Percentiles rank a stretch among this genome's conserved stretches.
These are phyloP conservation scores for Pseudanteris insignis DNA, from an alignment of 2,888 invertebrate species.

Conservation along the genomic window DNA sequence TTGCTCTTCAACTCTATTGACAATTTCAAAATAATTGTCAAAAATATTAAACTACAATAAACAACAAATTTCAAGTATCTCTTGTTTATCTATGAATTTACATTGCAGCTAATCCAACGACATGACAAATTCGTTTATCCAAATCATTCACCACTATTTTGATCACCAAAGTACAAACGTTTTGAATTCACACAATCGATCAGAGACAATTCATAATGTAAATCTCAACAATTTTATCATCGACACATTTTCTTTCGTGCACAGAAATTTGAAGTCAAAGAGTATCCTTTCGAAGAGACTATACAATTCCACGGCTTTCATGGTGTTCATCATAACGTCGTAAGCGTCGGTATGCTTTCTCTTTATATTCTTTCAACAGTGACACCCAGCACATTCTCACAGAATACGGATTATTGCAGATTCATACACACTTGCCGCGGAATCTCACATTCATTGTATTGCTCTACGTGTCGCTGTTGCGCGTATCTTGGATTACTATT, in stretches of 20 bases:
- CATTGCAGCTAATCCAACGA: no score
- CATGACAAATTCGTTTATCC: no score
- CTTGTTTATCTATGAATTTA: no score
- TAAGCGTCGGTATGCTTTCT: conserved; percentile 25
- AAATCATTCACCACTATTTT: no score
- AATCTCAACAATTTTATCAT: no score
- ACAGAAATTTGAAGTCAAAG: conserved; percentile 14
- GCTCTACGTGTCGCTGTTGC: no score
- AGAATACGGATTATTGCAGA: conserved; percentile 26
- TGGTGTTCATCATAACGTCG: conserved; percentile 26
- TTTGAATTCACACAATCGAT: no score
- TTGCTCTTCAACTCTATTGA: no score
- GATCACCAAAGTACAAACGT: no score
- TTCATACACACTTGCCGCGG: conserved; percentile 13
- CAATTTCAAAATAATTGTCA: no score
- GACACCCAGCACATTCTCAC: conserved; percentile 34
- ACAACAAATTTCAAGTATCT: no score
- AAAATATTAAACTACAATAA: no score
- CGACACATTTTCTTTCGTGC: conserved; percentile 1
- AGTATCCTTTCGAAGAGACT: conserved; percentile 12
- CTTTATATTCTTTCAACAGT: conserved; percentile 30
- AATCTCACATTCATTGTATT: conserved; percentile 17
- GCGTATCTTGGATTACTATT: conserved; percentile 11
- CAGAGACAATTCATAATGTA: conserved; percentile 12
- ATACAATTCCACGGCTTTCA: conserved; percentile 8